Base-by-base conservation (phyloP, 2,113 vertebrate genomes). In the Hystrix brachyura region DNA sequence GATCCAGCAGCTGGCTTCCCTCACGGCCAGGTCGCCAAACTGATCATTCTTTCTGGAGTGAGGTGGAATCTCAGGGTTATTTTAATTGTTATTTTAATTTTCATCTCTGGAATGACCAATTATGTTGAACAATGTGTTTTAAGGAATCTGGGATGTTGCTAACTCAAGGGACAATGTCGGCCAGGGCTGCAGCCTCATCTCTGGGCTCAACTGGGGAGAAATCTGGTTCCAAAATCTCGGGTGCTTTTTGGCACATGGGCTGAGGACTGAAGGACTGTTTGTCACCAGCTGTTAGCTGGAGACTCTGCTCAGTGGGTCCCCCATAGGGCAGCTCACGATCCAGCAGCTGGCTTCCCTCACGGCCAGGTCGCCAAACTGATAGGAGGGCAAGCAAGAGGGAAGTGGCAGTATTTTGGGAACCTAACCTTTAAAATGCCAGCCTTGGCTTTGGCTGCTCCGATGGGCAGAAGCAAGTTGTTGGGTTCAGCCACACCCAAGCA, bases 1-100 rank as follows among this genome's bases (percentile, higher is more conserved):
- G 13, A 0, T 2, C 18, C 1, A 3, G 38, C 3, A 0, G 1
- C 79, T 14, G 10, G 10, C 23, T 64, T 18, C 65, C 59, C 51
- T 74, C 6, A 1, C 55, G 43, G 48, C 38, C 10, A 25, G 55
- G 11, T 2, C 5, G 27, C 14, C 43, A 12, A 8, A 5, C 18
- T n/a, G n/a, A n/a, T n/a, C 38, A 38, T 38, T 38, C 38, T 38
- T 38, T 38, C 2, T 38, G 38, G 38, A 38, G 38, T 38, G 2
- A 38, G 38, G 38, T 38, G 38, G 38, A 38, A 38, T 38, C 38
- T 38, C 38, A 38, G 38, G 38, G 38, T 38, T 38, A 38, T 38
- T 38, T 38, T 38, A 38, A 38, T 38, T 38, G 38, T 38, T 38
- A 38, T 38, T 38, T 38, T 38, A 38, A 38, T 38, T 38, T 38